Percentiles rank a stretch among this genome's conserved stretches.
phyloP scores from a whole-genome alignment of 2,888 invertebrate genomes.

The Atethmia centrago region DNA sequence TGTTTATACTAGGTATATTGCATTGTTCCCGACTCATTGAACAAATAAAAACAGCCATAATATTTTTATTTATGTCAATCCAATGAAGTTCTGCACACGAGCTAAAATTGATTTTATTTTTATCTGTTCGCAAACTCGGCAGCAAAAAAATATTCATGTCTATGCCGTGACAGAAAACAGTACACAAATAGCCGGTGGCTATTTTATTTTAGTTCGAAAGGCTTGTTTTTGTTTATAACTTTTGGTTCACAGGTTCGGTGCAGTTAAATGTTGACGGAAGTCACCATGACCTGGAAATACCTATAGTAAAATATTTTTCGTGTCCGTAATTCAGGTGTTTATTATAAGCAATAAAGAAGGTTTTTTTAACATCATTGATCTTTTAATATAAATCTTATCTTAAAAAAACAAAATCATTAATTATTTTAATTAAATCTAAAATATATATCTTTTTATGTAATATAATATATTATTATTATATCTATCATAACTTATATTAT shows the following conservation, averaged over 20 bases:
- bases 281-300: too few relatives aligned
- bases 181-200: neutral
- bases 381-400: too few relatives aligned
- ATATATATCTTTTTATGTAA: too few relatives aligned
- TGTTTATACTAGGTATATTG: neutral
- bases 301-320: too few relatives aligned
- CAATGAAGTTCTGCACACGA: constrained; percentile 13
- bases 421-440: too few relatives aligned
- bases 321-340: too few relatives aligned
- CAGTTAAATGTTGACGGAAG: too few relatives aligned
- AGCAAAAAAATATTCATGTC: neutral
- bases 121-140: constrained; percentile 3
- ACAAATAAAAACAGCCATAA: constrained; percentile 16
- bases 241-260: neutral
- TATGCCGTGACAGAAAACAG: neutral
- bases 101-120: constrained; percentile 33
- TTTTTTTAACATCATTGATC: too few relatives aligned
- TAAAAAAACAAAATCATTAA: too few relatives aligned
- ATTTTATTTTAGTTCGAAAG: constrained; percentile 10
- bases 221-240: neutral
- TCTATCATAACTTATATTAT: too few relatives aligned
- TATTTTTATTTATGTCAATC: constrained; percentile 14
- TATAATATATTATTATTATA: too few relatives aligned
- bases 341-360: too few relatives aligned
- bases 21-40: constrained; percentile 5